Conservation (phyloP, 1,140 invertebrate genomes). For the Calliopsis andreniformis region DNA sequence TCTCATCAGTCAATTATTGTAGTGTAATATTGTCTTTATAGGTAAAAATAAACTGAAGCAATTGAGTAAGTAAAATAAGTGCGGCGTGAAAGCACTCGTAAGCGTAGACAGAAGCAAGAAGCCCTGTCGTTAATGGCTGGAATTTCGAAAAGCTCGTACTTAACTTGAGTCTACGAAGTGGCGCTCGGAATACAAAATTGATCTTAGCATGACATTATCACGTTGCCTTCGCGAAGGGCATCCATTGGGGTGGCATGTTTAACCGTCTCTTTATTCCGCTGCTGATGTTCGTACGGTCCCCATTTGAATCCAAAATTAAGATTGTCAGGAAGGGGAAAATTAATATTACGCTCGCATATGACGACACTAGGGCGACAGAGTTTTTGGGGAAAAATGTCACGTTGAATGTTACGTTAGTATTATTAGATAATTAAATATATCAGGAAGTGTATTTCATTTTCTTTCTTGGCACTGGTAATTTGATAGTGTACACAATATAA, state of each 20-base stretch:
- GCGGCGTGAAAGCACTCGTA: constrained; percentile 44
- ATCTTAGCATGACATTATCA: constrained; percentile 77
- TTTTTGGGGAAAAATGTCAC: neutral
- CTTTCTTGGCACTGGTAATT: no score
- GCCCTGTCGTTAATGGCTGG: constrained; percentile 69
- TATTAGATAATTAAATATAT: no score
- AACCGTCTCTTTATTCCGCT: constrained; percentile 39
- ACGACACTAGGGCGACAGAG: neutral
- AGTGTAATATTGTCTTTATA: no score
- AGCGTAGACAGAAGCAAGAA: constrained; percentile 53
- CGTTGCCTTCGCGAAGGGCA: constrained; percentile 41
- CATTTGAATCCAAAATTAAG: constrained; percentile 50
- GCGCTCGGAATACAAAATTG: constrained; percentile 78
- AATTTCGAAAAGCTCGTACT: constrained; percentile 77
- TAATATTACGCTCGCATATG: constrained; percentile 18
- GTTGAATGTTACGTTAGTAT: neutral
- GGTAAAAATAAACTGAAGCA: neutral
- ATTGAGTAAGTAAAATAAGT: constrained; percentile 37
- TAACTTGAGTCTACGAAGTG: constrained; percentile 75
- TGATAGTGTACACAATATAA: no score
- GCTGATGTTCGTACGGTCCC: constrained; percentile 44
- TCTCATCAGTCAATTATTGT: no score
- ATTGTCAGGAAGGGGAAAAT: constrained; percentile 26
- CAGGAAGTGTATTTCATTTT: no score
- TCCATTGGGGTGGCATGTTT: constrained; percentile 37